These are phyloP conservation scores for Myiopsitta monachus DNA, from an alignment of 2,113 vertebrate genomes.

Conservation along the genomic window DNA sequence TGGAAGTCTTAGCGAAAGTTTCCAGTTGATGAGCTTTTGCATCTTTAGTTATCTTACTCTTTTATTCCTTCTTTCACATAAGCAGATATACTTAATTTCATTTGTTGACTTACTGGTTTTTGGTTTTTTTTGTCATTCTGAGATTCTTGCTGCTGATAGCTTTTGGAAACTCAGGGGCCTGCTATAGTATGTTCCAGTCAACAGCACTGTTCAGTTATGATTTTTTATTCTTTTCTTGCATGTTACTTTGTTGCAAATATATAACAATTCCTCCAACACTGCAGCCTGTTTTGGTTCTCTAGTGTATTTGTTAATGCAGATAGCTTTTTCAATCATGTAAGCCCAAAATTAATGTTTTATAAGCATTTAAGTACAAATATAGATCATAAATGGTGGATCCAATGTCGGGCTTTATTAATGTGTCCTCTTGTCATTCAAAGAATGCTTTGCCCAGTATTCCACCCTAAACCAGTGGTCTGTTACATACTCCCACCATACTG, in stretches of 20 bases:
- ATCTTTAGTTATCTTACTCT: not conserved
- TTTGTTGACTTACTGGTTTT: not conserved
- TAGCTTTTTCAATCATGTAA: not conserved
- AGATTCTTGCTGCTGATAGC: not conserved
- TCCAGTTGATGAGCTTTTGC: not conserved
- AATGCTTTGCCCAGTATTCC: not conserved
- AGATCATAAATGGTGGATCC: not conserved
- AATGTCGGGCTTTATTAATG: not conserved
- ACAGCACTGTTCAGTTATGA: not conserved
- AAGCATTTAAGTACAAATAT: not conserved
- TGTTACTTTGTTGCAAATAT: not conserved
- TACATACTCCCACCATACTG: not conserved
- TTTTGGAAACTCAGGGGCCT: not conserved
- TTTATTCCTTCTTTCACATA: not conserved
- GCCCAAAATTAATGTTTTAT: not conserved
- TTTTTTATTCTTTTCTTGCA: not conserved
- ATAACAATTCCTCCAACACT: not conserved
- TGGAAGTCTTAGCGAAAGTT: not conserved
- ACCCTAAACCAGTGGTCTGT: not conserved
- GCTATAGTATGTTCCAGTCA: not conserved
- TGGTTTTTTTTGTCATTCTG: not conserved
- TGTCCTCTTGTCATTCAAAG: not conserved
- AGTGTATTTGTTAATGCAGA: not conserved
- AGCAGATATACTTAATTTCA: not conserved
- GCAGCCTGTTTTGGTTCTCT: not conserved